A percentile compares a stretch with the other conserved stretches of the same genome.
phyloP scores from a whole-genome alignment of 2,113 vertebrate genomes.

The Gnathonemus echidnorhynchus region DNA sequence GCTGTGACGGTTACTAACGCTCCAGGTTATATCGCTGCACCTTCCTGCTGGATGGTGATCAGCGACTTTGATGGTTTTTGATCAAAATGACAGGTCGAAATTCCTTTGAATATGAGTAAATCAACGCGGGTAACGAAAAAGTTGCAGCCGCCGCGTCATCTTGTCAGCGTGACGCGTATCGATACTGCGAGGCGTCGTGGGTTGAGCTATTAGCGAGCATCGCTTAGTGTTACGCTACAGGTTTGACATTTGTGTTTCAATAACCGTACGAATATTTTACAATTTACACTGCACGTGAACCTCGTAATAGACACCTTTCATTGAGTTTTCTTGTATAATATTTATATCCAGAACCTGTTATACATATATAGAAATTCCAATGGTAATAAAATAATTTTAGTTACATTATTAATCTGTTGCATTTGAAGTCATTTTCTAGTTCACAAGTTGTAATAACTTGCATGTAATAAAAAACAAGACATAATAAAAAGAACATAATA shows the following conservation, averaged over 20 bases:
- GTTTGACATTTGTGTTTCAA: not conserved
- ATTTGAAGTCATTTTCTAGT: not conserved
- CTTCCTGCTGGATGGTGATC: not conserved
- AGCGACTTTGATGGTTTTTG: not conserved
- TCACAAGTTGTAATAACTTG: not conserved
- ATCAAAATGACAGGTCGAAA: not conserved
- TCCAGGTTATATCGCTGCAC: not conserved
- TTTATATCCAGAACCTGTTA: not conserved
- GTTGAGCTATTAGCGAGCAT: not conserved
- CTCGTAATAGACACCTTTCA: not conserved
- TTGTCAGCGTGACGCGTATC: not conserved
- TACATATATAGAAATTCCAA: not conserved
- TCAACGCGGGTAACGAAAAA: not conserved
- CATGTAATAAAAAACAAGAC: not conserved
- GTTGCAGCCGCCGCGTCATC: not conserved
- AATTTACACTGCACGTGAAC: not conserved
- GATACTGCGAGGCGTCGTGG: not conserved
- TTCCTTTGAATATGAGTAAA: not conserved
- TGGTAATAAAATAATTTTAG: not conserved
- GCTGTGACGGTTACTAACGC: not conserved
- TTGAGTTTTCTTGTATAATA: not conserved
- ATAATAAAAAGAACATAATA: not conserved
- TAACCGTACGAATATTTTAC: not conserved
- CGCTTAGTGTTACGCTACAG: not conserved
- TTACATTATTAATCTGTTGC: not conserved